These are phyloP conservation scores for Diuraphis noxia DNA, from an alignment of 1,140 invertebrate species.

Conservation along the genomic window DNA sequence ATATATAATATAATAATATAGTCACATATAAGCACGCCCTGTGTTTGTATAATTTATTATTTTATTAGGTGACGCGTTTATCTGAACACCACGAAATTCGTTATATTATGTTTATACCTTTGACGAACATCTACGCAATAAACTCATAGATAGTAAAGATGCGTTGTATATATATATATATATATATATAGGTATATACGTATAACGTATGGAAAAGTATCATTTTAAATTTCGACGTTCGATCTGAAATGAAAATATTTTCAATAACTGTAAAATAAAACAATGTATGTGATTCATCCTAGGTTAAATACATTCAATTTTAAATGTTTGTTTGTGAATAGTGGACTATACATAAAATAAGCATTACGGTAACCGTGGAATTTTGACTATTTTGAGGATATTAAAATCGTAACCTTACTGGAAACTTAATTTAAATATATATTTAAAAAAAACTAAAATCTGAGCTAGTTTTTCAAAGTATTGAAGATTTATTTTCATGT, in stretches of 20 bases:
- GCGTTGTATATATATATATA: background rate
- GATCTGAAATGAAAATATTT: background rate
- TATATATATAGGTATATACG: too few species aligned
- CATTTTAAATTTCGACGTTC: background rate
- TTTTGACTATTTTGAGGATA: too few species aligned
- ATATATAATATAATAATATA: conserved; percentile 13
- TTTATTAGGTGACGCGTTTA: background rate
- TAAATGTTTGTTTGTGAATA: background rate
- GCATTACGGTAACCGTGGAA: background rate
- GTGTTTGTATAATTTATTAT: conserved; percentile 12
- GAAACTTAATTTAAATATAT: background rate
- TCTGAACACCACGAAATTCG: background rate
- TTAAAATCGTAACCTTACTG: background rate
- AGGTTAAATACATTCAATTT: background rate
- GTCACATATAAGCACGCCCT: background rate
- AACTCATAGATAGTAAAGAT: background rate
- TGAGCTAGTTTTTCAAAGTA: background rate
- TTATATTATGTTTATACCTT: background rate
- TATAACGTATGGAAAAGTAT: background rate
- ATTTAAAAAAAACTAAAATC: background rate
- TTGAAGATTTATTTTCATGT: background rate
- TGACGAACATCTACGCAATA: background rate
- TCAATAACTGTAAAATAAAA: background rate
- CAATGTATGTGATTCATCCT: background rate
- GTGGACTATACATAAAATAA: background rate